Percentiles rank a stretch among this genome's conserved stretches.
Evolutionary conservation across 2,888 invertebrate genomes (phyloP).

Genomic region (Drosophila niveifrons): DNA sequence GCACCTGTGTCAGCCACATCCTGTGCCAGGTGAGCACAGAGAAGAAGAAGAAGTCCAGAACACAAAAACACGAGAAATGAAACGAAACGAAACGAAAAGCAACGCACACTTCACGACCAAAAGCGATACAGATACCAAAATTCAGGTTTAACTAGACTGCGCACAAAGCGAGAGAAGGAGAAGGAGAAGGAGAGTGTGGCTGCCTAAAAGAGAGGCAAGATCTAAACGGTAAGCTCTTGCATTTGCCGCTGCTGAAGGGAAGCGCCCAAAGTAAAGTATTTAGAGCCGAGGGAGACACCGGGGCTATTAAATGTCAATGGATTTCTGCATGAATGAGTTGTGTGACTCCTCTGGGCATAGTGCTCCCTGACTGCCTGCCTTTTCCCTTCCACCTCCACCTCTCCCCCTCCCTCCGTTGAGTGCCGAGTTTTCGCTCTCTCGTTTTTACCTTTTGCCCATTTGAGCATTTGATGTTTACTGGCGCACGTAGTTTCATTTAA

Average conservation of each 20-base stretch:
- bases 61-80: slow-evolving; percentile 10
- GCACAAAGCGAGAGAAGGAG: slow-evolving; percentile 16
- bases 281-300: slow-evolving; percentile 44
- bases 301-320: slow-evolving; percentile 82
- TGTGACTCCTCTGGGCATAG: slow-evolving; percentile 53
- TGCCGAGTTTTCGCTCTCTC: slow-evolving; percentile 32
- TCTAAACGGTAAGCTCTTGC: slow-evolving; percentile 16
- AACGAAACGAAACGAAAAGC: slow-evolving; percentile 16
- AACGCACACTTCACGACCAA: slow-evolving; percentile 30
- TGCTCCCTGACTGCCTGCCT: not conserved
- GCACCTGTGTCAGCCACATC: slow-evolving; percentile 75
- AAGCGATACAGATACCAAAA: slow-evolving; percentile 63
- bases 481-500: slow-evolving; percentile 75
- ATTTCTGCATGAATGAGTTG: slow-evolving; percentile 81
- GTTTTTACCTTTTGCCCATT: slow-evolving; percentile 52
- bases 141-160: slow-evolving; percentile 78
- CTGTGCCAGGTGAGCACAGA: slow-evolving; percentile 53
- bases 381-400: not conserved
- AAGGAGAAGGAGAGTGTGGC: not conserved
- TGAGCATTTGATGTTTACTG: slow-evolving; percentile 58
- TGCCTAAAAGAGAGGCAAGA: slow-evolving; percentile 29
- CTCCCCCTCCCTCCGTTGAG: not conserved
- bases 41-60: slow-evolving; percentile 35
- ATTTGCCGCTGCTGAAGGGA: slow-evolving; percentile 13
- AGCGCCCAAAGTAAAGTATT: slow-evolving; percentile 39